phyloP scores from a whole-genome alignment of 2,113 vertebrate genomes.

The Sander lucioperca region DNA sequence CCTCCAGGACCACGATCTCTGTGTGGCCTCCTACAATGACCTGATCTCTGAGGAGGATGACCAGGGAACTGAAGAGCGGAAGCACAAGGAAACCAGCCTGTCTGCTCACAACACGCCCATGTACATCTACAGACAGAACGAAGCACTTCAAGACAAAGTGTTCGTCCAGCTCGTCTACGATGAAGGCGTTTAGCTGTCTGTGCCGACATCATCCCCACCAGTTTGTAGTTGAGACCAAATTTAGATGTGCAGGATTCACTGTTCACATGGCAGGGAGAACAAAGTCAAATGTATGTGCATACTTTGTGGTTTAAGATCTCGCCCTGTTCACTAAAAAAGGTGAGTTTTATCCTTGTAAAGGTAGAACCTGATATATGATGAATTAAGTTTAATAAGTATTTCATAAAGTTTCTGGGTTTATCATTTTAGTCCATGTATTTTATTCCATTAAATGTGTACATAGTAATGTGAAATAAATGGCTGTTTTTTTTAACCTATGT shows the following conservation, averaged over 20 bases:
- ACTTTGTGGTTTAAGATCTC: neutral
- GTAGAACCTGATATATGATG: neutral
- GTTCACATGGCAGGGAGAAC: neutral
- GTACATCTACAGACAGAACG: conserved; percentile 85
- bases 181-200: neutral
- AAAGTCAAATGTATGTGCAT: neutral
- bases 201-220: neutral
- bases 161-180: conserved; percentile 66
- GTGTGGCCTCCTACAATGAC: conserved; percentile 80
- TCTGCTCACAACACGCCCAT: conserved; percentile 15
- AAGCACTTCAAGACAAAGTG: conserved; percentile 79
- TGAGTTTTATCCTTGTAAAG: neutral
- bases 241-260: no score
- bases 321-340: neutral
- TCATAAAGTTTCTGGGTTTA: neutral
- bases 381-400: neutral
- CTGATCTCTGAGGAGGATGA: conserved; percentile 64
- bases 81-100: neutral
- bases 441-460: conserved; percentile 26
- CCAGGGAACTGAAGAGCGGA: neutral
- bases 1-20: conserved; percentile 84
- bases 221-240: neutral
- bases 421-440: neutral
- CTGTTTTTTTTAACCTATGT: neutral
- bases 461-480: conserved; percentile 35